Conservation (phyloP, 2,888 invertebrate species). For the Anthophora plumipes region DNA sequence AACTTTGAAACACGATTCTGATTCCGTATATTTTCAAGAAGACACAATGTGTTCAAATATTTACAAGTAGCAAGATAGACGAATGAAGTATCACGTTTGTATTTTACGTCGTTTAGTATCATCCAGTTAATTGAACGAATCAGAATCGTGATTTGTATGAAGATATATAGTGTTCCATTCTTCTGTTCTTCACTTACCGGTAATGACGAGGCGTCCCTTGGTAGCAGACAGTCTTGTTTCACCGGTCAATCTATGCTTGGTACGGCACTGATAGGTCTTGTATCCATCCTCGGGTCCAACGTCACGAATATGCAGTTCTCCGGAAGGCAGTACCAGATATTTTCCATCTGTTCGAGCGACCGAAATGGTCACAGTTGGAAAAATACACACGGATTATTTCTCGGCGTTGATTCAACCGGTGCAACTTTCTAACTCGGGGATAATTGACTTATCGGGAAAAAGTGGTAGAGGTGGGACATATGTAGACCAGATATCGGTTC, state of each 20-base stretch:
- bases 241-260: constrained; percentile 96
- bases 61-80: no score
- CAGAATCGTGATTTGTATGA: constrained; percentile 75
- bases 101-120: no score
- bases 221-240: constrained; percentile 97
- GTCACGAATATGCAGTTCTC: constrained; percentile 97
- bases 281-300: constrained; percentile 97
- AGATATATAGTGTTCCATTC: constrained; percentile 76
- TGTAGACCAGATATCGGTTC: constrained; percentile 13
- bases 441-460: constrained; percentile 60
- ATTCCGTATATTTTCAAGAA: constrained; percentile 39
- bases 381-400: constrained; percentile 49
- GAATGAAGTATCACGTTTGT: no score
- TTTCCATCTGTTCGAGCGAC: constrained; percentile 91
- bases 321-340: constrained; percentile 96
- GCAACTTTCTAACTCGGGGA: constrained; percentile 56
- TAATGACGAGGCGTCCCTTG: constrained; percentile 96
- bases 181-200: constrained; percentile 90
- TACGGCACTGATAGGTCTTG: constrained; percentile 97
- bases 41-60: no score
- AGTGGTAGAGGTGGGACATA: no score
- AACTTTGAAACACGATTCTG: constrained; percentile 69
- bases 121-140: no score
- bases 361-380: constrained; percentile 15
- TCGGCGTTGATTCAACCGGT: constrained; percentile 10